These are phyloP conservation scores for Psittacus erithacus DNA, from an alignment of 2,113 vertebrate genomes.

Conservation along the genomic window DNA sequence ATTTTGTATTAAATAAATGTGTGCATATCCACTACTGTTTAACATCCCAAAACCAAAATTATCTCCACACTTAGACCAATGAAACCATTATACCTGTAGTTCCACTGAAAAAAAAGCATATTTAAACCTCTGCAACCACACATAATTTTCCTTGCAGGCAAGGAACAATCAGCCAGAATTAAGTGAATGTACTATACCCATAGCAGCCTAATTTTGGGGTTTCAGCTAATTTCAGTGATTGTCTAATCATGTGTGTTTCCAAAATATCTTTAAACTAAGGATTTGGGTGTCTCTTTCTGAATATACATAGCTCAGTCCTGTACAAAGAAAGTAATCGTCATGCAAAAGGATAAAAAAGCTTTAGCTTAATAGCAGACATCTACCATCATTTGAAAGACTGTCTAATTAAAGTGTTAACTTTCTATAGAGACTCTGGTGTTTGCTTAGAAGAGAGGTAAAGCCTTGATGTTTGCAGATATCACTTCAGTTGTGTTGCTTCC, in stretches of 20 bases:
- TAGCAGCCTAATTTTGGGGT: conserved; percentile 40
- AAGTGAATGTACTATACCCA: conserved; percentile 43
- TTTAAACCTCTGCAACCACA: conserved; percentile 43
- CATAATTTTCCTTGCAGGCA: conserved; percentile 65
- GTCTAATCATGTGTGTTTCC: conserved; percentile 61
- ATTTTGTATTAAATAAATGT: conserved; percentile 8
- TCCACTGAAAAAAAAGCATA: conserved; percentile 42
- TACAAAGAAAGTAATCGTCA: background rate
- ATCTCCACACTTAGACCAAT: conserved; percentile 25
- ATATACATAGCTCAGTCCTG: background rate
- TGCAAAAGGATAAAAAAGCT: conserved; percentile 19
- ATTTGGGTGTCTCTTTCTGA: conserved; percentile 44
- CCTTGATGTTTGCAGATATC: conserved; percentile 35
- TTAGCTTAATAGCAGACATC: conserved; percentile 30
- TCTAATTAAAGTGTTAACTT: conserved; percentile 70
- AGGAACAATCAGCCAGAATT: conserved; percentile 64
- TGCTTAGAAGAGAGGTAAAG: conserved; percentile 66
- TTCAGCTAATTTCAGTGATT: conserved; percentile 58
- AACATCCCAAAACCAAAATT: conserved; percentile 45
- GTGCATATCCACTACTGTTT: background rate
- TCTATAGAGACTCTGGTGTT: conserved; percentile 59
- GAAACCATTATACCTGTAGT: conserved; percentile 63
- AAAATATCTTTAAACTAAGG: conserved; percentile 61
- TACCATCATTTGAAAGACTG: conserved; percentile 36
- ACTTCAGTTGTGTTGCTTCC: conserved; percentile 59